Conservation (phyloP, 1,140 invertebrate genomes). For the Eulimnadia texana region DNA sequence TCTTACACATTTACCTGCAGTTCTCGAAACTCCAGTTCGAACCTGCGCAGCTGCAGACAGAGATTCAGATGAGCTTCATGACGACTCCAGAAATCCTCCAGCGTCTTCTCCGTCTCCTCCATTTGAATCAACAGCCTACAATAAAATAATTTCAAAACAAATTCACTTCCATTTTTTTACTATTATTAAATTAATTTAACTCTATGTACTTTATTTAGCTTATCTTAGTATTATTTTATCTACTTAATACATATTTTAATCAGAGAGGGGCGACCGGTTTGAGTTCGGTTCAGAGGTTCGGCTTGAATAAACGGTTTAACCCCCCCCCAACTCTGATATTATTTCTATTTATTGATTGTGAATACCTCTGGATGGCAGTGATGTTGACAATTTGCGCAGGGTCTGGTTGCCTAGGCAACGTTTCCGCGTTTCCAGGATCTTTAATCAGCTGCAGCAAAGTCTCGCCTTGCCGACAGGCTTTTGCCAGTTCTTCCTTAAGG, state of each 20-base stretch:
- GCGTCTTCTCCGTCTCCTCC: conserved; percentile 84
- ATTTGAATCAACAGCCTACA: conserved; percentile 74
- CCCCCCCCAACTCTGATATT: too few species aligned
- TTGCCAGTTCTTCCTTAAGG: conserved; percentile 61
- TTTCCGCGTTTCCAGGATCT: conserved; percentile 28
- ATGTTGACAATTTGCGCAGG: conserved; percentile 69
- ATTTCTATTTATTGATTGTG: too few species aligned
- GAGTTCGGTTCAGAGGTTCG: too few species aligned
- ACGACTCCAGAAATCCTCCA: conserved; percentile 83
- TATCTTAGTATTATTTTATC: too few species aligned
- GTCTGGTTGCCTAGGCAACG: conserved; percentile 22
- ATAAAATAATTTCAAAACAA: not conserved
- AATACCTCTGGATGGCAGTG: conserved; percentile 73
- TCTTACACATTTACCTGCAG: conserved; percentile 39
- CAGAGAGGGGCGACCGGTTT: too few species aligned
- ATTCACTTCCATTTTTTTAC: too few species aligned
- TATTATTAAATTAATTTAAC: too few species aligned
- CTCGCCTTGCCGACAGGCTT: conserved; percentile 69
- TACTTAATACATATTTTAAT: too few species aligned
- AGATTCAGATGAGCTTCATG: conserved; percentile 76
- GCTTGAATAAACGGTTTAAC: too few species aligned
- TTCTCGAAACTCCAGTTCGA: conserved; percentile 75
- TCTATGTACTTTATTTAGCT: too few species aligned
- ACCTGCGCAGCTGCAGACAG: conserved; percentile 73
- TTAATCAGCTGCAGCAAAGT: conserved; percentile 54